These are phyloP conservation scores for Andrena camellia DNA, from an alignment of 2,888 invertebrate species.

Conservation along the genomic window DNA sequence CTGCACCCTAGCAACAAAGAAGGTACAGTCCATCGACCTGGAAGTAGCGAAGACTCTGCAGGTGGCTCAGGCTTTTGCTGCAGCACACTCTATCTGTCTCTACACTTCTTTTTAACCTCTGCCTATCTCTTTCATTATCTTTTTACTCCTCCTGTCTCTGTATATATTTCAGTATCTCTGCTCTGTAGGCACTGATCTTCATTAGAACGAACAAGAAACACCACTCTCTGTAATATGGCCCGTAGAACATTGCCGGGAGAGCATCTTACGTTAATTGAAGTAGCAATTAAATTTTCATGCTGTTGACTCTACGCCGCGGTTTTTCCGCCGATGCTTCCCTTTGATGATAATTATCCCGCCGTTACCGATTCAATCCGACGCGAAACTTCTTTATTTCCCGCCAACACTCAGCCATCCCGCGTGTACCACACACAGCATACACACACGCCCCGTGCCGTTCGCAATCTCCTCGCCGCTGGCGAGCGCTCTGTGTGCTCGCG, in stretches of 20 bases:
- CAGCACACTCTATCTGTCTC: slow-evolving; percentile 46
- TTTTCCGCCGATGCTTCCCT: slow-evolving; percentile 20
- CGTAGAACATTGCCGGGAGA: slow-evolving; percentile 12
- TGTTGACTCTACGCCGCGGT: slow-evolving; percentile 16
- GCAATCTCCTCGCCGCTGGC: not conserved
- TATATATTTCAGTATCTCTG: slow-evolving; percentile 5
- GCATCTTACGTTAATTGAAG: slow-evolving; percentile 41
- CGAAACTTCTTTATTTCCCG: slow-evolving; percentile 11
- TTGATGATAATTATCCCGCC: slow-evolving; percentile 27
- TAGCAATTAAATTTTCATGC: slow-evolving; percentile 52
- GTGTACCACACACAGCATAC: not conserved
- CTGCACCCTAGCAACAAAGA: slow-evolving; percentile 88
- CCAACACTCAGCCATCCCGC: slow-evolving; percentile 10
- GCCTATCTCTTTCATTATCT: slow-evolving; percentile 34
- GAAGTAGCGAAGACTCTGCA: slow-evolving; percentile 74
- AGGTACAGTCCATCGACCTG: slow-evolving; percentile 87
- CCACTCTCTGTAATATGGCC: not conserved
- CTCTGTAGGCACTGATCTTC: not conserved
- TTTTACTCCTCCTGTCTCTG: not conserved
- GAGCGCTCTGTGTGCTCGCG: not conserved
- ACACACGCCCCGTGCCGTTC: not conserved
- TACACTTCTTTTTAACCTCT: slow-evolving; percentile 14
- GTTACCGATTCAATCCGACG: slow-evolving; percentile 25
- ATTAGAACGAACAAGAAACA: not conserved
- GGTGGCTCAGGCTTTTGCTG: slow-evolving; percentile 76